Evolutionary conservation across 2,888 invertebrate genomes (phyloP).

Genomic region (Allacma fusca): DNA sequence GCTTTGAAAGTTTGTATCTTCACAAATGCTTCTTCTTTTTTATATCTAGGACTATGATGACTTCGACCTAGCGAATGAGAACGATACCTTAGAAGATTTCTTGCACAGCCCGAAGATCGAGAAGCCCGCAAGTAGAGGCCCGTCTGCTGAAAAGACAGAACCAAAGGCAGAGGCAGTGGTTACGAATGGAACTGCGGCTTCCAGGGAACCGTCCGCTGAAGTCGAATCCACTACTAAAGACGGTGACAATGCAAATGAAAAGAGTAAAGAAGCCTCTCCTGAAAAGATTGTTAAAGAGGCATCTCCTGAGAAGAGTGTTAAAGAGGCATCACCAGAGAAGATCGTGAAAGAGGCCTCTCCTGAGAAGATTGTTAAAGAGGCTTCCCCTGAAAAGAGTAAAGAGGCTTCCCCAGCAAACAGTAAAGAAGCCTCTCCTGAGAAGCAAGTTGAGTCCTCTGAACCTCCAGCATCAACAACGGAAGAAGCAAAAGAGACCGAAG

Average conservation of each 20-base stretch:
- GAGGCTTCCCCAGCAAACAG: conserved; percentile 16
- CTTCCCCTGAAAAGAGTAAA: neutral
- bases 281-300: neutral
- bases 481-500: neutral
- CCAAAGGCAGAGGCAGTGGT: conserved; percentile 29
- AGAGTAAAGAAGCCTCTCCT: neutral
- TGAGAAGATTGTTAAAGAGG: conserved; percentile 6
- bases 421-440: too few species aligned
- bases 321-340: conserved; percentile 1
- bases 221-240: conserved; percentile 47
- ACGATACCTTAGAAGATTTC: conserved; percentile 87
- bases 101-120: conserved; percentile 70
- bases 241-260: conserved; percentile 23
- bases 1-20: too few species aligned
- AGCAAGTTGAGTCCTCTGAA: neutral
- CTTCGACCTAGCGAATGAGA: conserved; percentile 90
- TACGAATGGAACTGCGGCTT: conserved; percentile 50
- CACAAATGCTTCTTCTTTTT: too few species aligned
- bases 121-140: conserved; percentile 21
- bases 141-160: neutral
- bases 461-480: neutral
- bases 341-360: neutral
- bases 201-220: conserved; percentile 58
- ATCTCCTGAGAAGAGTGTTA: neutral
- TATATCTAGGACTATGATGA: conserved; percentile 91